A percentile compares a stretch with the other conserved stretches of the same genome.
Conservation (phyloP, 2,113 vertebrate species). For the Calyptomena viridis region DNA sequence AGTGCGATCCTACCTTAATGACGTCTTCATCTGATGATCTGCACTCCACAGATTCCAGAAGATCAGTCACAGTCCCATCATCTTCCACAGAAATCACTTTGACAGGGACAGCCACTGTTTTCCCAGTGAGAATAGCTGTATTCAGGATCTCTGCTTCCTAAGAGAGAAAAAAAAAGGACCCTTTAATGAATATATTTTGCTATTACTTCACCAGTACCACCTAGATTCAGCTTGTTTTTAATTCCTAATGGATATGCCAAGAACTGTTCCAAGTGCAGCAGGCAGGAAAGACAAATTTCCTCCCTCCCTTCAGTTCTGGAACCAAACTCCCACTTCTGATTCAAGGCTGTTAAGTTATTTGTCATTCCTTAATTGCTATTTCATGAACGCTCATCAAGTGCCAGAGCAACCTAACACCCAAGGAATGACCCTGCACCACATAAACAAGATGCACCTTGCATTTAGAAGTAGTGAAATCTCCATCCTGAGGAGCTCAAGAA, state of each 20-base stretch:
- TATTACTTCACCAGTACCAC: background rate
- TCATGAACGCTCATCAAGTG: background rate
- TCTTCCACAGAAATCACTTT: conserved; percentile 82
- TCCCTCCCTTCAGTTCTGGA: background rate
- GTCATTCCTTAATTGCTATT: background rate
- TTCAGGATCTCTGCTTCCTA: conserved; percentile 86
- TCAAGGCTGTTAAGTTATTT: background rate
- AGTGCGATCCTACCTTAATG: conserved; percentile 79
- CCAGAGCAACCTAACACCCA: background rate
- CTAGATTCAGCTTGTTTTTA: background rate
- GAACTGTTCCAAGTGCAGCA: background rate
- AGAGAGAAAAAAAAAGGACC: background rate
- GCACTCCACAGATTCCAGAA: conserved; percentile 83
- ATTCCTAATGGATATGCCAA: background rate
- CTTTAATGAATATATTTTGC: background rate
- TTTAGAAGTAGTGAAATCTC: background rate
- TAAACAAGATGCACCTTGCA: background rate
- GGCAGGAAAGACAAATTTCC: background rate
- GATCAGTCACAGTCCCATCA: conserved; percentile 78
- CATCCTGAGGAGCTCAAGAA: background rate
- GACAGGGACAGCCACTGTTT: conserved; percentile 85
- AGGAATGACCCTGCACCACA: background rate
- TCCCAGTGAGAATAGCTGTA: conserved; percentile 88
- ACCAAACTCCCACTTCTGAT: background rate
- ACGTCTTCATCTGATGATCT: conserved; percentile 84